phyloP scores from a whole-genome alignment of 2,888 invertebrate genomes.

The Aromia moschata region DNA sequence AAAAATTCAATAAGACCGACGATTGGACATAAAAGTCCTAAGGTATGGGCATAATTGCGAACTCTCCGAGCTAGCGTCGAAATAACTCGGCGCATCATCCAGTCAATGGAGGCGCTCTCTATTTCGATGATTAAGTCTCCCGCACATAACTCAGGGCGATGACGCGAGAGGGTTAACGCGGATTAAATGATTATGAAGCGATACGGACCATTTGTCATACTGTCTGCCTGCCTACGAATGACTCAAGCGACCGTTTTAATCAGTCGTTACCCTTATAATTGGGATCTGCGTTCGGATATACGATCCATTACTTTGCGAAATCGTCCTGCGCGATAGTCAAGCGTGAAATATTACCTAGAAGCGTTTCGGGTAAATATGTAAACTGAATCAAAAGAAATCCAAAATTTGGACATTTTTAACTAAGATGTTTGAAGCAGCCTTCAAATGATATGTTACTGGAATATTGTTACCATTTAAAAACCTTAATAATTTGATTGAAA shows the following conservation, averaged over 20 bases:
- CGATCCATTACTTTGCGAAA: conserved; percentile 8
- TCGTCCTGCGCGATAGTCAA: background rate
- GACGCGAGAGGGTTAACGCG: conserved; percentile 63
- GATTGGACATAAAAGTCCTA: background rate
- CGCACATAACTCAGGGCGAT: conserved; percentile 54
- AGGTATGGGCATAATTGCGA: background rate
- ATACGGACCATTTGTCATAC: conserved; percentile 63
- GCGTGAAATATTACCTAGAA: background rate
- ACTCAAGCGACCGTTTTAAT: conserved; percentile 35
- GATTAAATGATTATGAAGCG: conserved; percentile 64
- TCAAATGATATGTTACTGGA: too few relatives aligned
- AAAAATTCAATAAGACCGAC: too few relatives aligned
- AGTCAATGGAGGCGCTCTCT: conserved; percentile 25
- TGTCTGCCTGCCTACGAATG: conserved; percentile 51
- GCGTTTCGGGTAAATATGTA: too few relatives aligned
- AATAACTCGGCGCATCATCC: conserved; percentile 5
- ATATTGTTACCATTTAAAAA: too few relatives aligned
- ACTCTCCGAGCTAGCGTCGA: background rate
- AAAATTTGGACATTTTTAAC: too few relatives aligned
- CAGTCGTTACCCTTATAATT: conserved; percentile 28
- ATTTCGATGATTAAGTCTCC: conserved; percentile 44
- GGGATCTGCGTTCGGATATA: conserved; percentile 11
- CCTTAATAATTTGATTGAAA: too few relatives aligned
- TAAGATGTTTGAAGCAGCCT: too few relatives aligned
- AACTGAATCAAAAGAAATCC: too few relatives aligned